phyloP scores from a whole-genome alignment of 2,113 vertebrate species.

The Rhinopomastus cyanomelas region DNA sequence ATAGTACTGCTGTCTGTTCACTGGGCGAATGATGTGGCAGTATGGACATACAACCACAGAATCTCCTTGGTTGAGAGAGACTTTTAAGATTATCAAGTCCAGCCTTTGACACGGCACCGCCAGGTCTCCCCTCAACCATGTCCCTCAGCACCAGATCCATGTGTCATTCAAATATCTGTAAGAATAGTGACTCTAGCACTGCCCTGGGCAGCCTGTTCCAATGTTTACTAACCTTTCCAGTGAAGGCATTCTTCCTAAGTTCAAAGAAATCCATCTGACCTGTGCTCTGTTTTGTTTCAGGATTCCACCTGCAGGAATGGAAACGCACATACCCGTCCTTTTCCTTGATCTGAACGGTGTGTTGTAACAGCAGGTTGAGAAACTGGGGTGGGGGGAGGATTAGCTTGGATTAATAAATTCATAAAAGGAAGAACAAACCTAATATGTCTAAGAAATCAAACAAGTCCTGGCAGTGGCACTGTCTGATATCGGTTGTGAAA shows the following conservation, averaged over 20 bases:
- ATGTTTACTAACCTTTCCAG: no score
- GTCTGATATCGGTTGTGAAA: background rate
- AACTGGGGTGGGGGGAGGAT: background rate
- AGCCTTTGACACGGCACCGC: no score
- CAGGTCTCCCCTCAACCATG: no score
- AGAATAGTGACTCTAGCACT: no score
- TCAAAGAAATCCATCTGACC: no score
- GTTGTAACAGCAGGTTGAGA: conserved; percentile 11
- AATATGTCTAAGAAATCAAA: background rate
- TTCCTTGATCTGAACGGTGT: conserved; percentile 97
- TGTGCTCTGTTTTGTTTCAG: conserved; percentile 70
- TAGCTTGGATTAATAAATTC: background rate
- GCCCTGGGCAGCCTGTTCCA: no score
- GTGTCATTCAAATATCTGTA: no score
- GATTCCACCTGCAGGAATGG: conserved; percentile 92
- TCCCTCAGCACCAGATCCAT: no score
- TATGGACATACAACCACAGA: no score
- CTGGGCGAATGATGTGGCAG: background rate
- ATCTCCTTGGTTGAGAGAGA: no score
- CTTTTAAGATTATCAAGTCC: no score
- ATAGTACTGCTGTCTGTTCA: background rate
- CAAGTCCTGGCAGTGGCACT: background rate
- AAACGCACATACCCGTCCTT: conserved; percentile 94
- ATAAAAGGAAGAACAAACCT: background rate
- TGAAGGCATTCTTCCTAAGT: no score